A percentile compares a stretch with the other conserved stretches of the same genome.
Evolutionary conservation across 2,113 vertebrate species (phyloP).

Genomic region (Ophthalmolycus amberensis): DNA sequence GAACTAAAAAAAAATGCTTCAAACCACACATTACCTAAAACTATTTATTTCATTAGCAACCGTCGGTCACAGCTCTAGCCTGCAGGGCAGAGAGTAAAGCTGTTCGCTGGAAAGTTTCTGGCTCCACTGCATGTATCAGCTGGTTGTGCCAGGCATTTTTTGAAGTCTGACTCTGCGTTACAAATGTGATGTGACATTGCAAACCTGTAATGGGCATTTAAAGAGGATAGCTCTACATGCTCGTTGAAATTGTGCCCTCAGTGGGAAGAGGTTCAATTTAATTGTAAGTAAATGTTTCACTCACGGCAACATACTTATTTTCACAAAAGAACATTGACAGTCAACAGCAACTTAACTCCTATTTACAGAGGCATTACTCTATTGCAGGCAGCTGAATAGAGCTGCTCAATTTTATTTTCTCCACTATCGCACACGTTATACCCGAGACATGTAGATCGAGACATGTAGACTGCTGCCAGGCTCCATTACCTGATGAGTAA

Average conservation of each 20-base stretch:
- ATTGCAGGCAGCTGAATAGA: slow-evolving; percentile 23
- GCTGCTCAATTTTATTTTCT: slow-evolving; percentile 27
- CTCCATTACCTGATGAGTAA: slow-evolving; percentile 64
- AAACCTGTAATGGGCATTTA: not conserved
- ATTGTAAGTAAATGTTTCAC: slow-evolving; percentile 7
- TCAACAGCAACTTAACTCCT: slow-evolving; percentile 43
- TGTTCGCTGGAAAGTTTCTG: slow-evolving; percentile 48
- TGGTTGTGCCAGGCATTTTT: slow-evolving; percentile 6
- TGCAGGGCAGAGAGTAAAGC: slow-evolving; percentile 37
- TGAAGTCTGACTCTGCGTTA: not conserved
- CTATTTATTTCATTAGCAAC: slow-evolving; percentile 14
- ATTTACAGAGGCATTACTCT: slow-evolving; percentile 49
- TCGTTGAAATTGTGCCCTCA: not conserved
- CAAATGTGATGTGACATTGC: slow-evolving; percentile 4
- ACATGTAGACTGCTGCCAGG: slow-evolving; percentile 62
- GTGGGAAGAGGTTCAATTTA: slow-evolving; percentile 12
- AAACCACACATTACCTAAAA: slow-evolving; percentile 19
- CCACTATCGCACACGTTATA: slow-evolving; percentile 12
- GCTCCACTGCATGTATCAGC: slow-evolving; percentile 32
- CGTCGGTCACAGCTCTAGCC: slow-evolving; percentile 46
- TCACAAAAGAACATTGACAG: slow-evolving; percentile 14
- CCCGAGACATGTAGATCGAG: slow-evolving; percentile 47
- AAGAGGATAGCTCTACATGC: not conserved
- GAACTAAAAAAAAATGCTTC: slow-evolving; percentile 9
- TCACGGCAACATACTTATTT: not conserved